A percentile compares a stretch with the other conserved stretches of the same genome.
phyloP scores from a whole-genome alignment of 2,797 vertebrate genomes.

The Hafferia zeledoni region DNA sequence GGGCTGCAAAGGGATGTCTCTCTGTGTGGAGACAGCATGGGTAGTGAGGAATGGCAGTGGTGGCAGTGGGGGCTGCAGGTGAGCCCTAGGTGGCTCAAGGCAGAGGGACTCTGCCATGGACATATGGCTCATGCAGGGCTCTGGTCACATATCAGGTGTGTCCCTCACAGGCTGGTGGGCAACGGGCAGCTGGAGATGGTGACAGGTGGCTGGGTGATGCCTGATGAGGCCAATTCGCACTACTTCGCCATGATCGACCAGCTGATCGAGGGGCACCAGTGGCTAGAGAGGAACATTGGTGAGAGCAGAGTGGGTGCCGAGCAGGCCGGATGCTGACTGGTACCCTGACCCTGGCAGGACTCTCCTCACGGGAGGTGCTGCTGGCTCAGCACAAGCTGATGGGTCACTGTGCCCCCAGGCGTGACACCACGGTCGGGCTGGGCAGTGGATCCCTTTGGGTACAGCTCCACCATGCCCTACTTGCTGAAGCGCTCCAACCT shows the following conservation, averaged over 20 bases:
- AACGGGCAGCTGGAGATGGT: constrained; percentile 95
- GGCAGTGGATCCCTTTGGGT: constrained; percentile 95
- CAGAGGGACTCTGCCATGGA: neutral
- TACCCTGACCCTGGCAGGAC: neutral
- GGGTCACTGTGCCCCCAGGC: constrained; percentile 70
- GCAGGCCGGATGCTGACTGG: neutral
- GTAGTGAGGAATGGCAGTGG: neutral
- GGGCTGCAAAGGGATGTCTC: neutral
- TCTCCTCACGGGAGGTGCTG: neutral
- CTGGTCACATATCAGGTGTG: neutral
- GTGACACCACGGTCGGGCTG: constrained; percentile 88
- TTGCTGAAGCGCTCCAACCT: constrained; percentile 92
- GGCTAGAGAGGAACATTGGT: constrained; percentile 96
- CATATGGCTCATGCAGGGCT: accelerated
- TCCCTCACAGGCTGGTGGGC: constrained; percentile 74
- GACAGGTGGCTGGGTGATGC: constrained; percentile 98
- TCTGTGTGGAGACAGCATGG: accelerated
- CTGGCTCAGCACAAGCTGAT: accelerated
- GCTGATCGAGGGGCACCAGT: constrained; percentile 98
- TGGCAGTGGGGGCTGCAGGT: neutral
- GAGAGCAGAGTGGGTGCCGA: neutral
- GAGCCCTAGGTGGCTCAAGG: neutral
- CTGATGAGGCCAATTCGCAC: constrained; percentile 94
- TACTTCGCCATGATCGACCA: constrained; percentile 98
- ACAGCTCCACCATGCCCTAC: constrained; percentile 96